These are phyloP conservation scores for Leptinotarsa defecta DNA, from an alignment of 1,140 invertebrate species.

Conservation along the genomic window DNA sequence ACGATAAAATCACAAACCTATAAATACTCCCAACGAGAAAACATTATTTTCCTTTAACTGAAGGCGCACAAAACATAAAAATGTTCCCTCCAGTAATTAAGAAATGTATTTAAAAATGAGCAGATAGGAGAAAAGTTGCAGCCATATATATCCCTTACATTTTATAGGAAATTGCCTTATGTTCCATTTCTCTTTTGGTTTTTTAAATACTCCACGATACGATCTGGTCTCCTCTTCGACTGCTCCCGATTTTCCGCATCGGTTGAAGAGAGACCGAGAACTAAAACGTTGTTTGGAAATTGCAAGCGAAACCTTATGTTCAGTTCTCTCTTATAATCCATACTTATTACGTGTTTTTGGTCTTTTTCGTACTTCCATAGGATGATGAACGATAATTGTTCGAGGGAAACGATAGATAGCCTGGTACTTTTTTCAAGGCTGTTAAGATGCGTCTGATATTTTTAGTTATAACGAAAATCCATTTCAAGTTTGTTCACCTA, in stretches of 20 bases:
- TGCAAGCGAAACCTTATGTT: conserved; percentile 46
- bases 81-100: conserved; percentile 47
- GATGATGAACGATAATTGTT: conserved; percentile 54
- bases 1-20: conserved; percentile 32
- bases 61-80: conserved; percentile 29
- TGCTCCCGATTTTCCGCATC: conserved; percentile 23
- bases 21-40: conserved; percentile 36
- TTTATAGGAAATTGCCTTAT: conserved; percentile 51
- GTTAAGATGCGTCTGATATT: too few relatives aligned
- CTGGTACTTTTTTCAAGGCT: neutral
- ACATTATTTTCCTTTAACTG: conserved; percentile 36
- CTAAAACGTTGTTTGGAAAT: conserved; percentile 26
- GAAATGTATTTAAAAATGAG: conserved; percentile 50
- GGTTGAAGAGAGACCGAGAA: conserved; percentile 24
- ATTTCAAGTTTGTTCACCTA: too few relatives aligned
- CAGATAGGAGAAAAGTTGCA: conserved; percentile 48
- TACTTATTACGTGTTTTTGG: conserved; percentile 55
- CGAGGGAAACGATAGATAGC: conserved; percentile 50
- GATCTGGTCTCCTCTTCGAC: conserved; percentile 29
- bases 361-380: conserved; percentile 49
- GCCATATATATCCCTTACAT: conserved; percentile 51
- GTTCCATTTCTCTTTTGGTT: conserved; percentile 39
- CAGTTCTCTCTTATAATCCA: conserved; percentile 53
- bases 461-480: too few relatives aligned
- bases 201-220: conserved; percentile 29